Evolutionary conservation across 2,888 invertebrate species (phyloP).

Genomic region (Bellardia pandia): DNA sequence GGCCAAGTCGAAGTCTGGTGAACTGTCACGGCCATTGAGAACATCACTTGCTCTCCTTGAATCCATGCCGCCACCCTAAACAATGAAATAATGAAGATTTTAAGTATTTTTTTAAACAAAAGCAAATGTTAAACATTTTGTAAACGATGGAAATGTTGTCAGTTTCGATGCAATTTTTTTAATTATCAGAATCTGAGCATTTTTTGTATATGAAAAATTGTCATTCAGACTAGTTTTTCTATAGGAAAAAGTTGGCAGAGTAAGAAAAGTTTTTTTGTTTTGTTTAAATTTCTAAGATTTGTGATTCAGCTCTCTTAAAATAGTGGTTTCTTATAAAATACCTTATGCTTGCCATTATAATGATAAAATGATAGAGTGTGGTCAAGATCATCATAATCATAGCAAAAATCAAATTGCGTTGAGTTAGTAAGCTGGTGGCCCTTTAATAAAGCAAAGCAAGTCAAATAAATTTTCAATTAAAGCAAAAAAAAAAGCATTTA

Average conservation of each 20-base stretch:
- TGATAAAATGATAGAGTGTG: conserved; percentile 77
- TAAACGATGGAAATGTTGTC: no score
- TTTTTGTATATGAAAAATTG: no score
- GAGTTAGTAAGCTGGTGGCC: conserved; percentile 77
- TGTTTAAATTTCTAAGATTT: not conserved
- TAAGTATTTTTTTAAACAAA: not conserved
- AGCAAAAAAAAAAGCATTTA: conserved; percentile 22
- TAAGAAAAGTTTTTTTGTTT: not conserved
- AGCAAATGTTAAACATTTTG: no score
- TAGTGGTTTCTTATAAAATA: conserved; percentile 55
- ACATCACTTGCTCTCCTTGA: conserved; percentile 83
- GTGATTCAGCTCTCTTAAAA: not conserved
- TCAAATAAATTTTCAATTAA: conserved; percentile 59
- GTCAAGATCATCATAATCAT: conserved; percentile 82
- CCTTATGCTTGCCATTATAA: conserved; percentile 74
- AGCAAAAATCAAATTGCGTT: conserved; percentile 82
- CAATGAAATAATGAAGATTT: not conserved
- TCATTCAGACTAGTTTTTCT: no score
- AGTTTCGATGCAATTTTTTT: no score
- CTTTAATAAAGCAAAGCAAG: conserved; percentile 70
- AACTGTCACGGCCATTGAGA: conserved; percentile 85
- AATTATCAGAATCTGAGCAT: no score
- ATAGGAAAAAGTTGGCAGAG: no score
- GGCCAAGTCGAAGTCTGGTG: conserved; percentile 87
- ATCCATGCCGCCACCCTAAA: conserved; percentile 80